Evolutionary conservation across 1,140 invertebrate species (phyloP).

Genomic region (Drosophila ambigua): DNA sequence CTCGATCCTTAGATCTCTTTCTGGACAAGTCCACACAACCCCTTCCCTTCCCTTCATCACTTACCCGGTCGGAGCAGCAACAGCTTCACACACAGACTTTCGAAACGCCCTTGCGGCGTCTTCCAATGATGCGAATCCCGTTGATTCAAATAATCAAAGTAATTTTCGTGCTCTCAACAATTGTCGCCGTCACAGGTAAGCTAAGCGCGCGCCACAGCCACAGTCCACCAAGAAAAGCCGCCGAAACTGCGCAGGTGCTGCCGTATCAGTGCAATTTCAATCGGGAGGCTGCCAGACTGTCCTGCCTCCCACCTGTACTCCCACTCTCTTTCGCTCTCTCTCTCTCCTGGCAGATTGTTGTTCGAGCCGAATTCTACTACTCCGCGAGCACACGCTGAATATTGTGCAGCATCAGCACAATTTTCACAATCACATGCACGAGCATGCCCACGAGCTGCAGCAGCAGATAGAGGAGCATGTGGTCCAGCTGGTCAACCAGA

Average conservation of each 20-base stretch:
- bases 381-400: conserved; percentile 77
- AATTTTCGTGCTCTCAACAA: conserved; percentile 84
- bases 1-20: conserved; percentile 62
- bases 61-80: conserved; percentile 12
- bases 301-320: too few relatives aligned
- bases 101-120: conserved; percentile 30
- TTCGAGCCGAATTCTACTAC: conserved; percentile 82
- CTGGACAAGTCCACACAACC: conserved; percentile 7
- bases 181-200: conserved; percentile 82
- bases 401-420: conserved; percentile 71
- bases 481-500: conserved; percentile 49
- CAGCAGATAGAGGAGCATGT: conserved; percentile 53
- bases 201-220: not conserved
- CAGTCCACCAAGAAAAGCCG: conserved; percentile 18
- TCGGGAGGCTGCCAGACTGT: not conserved
- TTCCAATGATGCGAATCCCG: conserved; percentile 72
- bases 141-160: conserved; percentile 72
- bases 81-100: conserved; percentile 21
- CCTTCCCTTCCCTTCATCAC: conserved; percentile 9
- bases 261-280: conserved; percentile 19
- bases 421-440: conserved; percentile 54
- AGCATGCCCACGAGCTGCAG: conserved; percentile 70
- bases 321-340: too few relatives aligned
- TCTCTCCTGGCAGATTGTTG: conserved; percentile 70
- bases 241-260: conserved; percentile 23